Percentiles rank a stretch among this genome's conserved stretches.
Conservation (phyloP, 2,113 vertebrate genomes). For the Mugil cephalus region DNA sequence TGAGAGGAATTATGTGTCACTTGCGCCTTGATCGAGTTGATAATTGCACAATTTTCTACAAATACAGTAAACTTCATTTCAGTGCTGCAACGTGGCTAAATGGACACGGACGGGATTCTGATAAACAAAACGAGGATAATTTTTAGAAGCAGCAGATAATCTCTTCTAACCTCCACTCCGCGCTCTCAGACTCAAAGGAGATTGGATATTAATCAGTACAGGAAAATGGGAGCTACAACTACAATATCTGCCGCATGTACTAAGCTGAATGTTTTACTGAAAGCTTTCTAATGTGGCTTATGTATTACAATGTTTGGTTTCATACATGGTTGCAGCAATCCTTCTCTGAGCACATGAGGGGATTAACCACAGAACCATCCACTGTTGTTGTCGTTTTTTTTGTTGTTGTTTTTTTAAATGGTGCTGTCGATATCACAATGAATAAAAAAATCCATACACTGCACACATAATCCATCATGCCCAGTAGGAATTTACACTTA, state of each 20-base stretch:
- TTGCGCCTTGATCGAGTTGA: conserved; percentile 17
- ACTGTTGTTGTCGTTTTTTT: conserved; percentile 30
- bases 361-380: not conserved
- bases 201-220: too few species aligned
- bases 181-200: too few species aligned
- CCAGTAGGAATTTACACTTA: conserved; percentile 28
- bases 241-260: too few species aligned
- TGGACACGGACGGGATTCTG: too few species aligned
- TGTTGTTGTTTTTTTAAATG: not conserved
- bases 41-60: conserved; percentile 18
- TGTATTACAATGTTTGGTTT: too few species aligned
- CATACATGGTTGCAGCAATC: too few species aligned
- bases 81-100: not conserved
- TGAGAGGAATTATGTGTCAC: conserved; percentile 7
- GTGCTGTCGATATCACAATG: conserved; percentile 24
- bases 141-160: too few species aligned
- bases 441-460: conserved; percentile 42
- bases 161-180: not conserved
- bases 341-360: not conserved
- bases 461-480: conserved; percentile 21
- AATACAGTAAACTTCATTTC: conserved; percentile 25
- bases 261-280: too few species aligned
- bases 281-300: too few species aligned
- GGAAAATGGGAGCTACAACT: too few species aligned
- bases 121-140: conserved; percentile 30